A percentile compares a stretch with the other conserved stretches of the same genome.
These are phyloP conservation scores for Octodonta nipae DNA, from an alignment of 2,888 invertebrate species.

Conservation along the genomic window DNA sequence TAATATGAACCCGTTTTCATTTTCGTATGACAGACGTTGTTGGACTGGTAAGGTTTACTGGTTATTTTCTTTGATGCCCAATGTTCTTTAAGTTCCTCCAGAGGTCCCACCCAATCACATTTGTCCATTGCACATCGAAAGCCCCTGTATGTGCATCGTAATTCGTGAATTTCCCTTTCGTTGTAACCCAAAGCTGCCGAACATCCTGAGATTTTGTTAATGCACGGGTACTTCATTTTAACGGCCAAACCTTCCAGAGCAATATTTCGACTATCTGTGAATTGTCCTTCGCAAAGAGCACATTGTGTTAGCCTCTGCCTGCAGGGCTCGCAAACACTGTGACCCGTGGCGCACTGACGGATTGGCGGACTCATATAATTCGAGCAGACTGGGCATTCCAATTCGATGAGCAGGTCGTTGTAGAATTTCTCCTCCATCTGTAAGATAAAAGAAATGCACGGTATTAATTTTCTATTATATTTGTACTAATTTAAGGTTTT, in stretches of 20 bases:
- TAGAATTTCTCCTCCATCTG: conserved; percentile 2
- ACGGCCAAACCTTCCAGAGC: conserved; percentile 18
- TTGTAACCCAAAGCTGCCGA: conserved; percentile 12
- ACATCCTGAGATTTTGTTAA: conserved; percentile 16
- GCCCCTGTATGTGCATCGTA: conserved; percentile 14
- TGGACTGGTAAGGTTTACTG: conserved; percentile 15
- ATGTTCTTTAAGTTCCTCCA: conserved; percentile 15
- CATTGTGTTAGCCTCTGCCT: conserved; percentile 18
- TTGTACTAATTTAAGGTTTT: too few species aligned
- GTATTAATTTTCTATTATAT: too few species aligned
- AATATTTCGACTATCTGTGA: conserved; percentile 18
- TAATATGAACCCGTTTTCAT: conserved; percentile 18
- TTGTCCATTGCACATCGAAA: conserved; percentile 18
- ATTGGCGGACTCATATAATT: conserved; percentile 30
- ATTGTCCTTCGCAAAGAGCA: conserved; percentile 17
- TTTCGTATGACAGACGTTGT: conserved; percentile 18
- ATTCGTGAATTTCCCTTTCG: conserved; percentile 17
- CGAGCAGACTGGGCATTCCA: conserved; percentile 30
- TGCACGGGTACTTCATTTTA: conserved; percentile 21
- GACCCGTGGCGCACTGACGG: conserved; percentile 26
- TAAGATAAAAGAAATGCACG: background rate
- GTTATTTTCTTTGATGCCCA: conserved; percentile 18
- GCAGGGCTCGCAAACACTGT: conserved; percentile 27
- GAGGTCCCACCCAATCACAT: conserved; percentile 17
- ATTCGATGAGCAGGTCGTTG: conserved; percentile 3